Evolutionary conservation across 2,113 vertebrate species (phyloP).

Genomic region (Prinia subflava): DNA sequence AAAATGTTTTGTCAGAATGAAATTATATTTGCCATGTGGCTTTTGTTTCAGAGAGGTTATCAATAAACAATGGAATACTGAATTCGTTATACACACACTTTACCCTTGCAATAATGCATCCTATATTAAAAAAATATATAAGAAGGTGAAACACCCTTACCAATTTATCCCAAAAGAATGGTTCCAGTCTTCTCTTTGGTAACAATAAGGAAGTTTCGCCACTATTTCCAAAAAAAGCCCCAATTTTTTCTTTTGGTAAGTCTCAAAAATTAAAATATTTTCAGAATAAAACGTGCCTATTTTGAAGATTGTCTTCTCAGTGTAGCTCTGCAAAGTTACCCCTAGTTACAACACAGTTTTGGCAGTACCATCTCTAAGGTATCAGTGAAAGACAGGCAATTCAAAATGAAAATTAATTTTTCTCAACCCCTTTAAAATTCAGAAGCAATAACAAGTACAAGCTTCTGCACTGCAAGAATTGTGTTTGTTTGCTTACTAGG

Average conservation of each 20-base stretch:
- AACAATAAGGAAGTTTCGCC: neutral
- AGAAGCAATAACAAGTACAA: neutral
- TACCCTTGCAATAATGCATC: neutral
- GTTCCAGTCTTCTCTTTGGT: neutral
- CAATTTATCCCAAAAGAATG: neutral
- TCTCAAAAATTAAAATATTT: neutral
- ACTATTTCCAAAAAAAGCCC: rapidly evolving
- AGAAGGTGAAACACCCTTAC: neutral
- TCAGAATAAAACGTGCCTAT: neutral
- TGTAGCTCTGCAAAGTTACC: neutral
- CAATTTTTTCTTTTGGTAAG: neutral
- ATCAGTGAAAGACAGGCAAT: neutral
- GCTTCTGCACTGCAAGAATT: neutral
- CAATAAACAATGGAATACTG: neutral
- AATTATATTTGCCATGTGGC: neutral
- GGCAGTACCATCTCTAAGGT: neutral
- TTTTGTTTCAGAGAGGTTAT: neutral
- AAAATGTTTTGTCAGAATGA: neutral
- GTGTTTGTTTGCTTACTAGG: neutral
- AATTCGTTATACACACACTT: neutral
- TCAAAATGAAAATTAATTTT: neutral
- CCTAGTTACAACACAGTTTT: neutral
- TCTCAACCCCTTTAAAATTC: neutral
- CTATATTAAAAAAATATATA: neutral
- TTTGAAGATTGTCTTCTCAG: neutral